phyloP scores from a whole-genome alignment of 2,113 vertebrate genomes.

The Cheirogaleus medius region DNA sequence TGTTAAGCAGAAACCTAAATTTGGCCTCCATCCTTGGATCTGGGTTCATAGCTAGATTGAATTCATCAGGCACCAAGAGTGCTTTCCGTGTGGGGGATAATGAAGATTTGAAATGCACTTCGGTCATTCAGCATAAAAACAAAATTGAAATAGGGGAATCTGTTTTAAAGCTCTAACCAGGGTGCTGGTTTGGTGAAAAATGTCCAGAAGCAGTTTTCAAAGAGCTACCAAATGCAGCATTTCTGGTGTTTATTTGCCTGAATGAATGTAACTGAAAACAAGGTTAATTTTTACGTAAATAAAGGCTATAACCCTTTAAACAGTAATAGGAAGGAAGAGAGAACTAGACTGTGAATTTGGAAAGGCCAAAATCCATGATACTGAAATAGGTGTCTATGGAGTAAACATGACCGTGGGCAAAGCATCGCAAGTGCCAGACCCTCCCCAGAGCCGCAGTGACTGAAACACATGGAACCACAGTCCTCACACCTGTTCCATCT shows the following conservation, averaged over 20 bases:
- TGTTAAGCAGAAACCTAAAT: background rate
- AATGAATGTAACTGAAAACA: background rate
- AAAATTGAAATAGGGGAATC: background rate
- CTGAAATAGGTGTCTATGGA: background rate
- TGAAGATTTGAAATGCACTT: background rate
- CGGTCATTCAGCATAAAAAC: background rate
- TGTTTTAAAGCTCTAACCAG: background rate
- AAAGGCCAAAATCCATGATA: background rate
- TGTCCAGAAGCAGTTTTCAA: background rate
- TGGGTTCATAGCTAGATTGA: background rate
- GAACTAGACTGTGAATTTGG: background rate
- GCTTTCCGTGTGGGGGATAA: background rate
- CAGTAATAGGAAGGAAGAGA: background rate
- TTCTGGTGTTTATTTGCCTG: background rate
- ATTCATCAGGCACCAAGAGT: background rate
- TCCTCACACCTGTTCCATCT: conserved; percentile 4
- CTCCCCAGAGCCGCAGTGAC: background rate
- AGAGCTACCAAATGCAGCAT: background rate
- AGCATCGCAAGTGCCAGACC: background rate
- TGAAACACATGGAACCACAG: background rate
- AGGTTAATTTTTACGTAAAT: conserved; percentile 6
- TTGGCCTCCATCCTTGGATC: background rate
- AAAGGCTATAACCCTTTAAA: background rate
- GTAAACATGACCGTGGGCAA: background rate
- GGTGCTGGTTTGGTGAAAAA: background rate